Evolutionary conservation across 2,113 vertebrate species (phyloP).

Genomic region (Cebus imitator): DNA sequence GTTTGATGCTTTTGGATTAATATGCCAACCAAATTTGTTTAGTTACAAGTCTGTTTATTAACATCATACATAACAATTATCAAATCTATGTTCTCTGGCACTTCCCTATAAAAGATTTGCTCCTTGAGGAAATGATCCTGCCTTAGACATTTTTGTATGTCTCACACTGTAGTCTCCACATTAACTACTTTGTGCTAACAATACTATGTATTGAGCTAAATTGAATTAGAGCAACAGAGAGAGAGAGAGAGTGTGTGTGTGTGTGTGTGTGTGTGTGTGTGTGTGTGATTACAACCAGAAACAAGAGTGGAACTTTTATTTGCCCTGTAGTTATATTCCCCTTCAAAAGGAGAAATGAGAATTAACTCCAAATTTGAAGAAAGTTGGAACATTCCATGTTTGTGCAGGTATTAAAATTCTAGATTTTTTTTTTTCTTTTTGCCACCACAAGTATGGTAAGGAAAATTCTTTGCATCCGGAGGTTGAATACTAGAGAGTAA

Average conservation of each 20-base stretch:
- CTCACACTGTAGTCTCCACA: background rate
- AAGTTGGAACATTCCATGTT: slow-evolving; percentile 6
- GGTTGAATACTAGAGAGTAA: background rate
- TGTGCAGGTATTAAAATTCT: slow-evolving; percentile 8
- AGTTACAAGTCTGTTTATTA: slow-evolving; percentile 44
- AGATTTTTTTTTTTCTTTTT: background rate
- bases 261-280: background rate
- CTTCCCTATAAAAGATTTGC: slow-evolving; percentile 39
- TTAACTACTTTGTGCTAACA: slow-evolving; percentile 28
- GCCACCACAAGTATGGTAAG: background rate
- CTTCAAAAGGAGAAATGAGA: slow-evolving; percentile 39
- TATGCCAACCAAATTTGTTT: slow-evolving; percentile 19
- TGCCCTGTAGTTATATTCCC: background rate
- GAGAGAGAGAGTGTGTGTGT: background rate
- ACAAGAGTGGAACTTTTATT: slow-evolving; percentile 13
- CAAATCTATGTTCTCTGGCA: background rate
- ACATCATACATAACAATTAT: background rate
- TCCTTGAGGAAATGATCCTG: slow-evolving; percentile 21
- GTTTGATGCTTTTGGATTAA: slow-evolving; percentile 54
- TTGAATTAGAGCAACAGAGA: background rate
- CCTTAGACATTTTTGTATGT: background rate
- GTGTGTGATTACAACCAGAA: background rate
- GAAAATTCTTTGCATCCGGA: slow-evolving; percentile 43
- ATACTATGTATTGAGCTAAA: slow-evolving; percentile 1
- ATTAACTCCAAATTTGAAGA: slow-evolving; percentile 14